A percentile compares a stretch with the other conserved stretches of the same genome.
These are phyloP conservation scores for Bathynomus jamesi DNA, from an alignment of 1,140 invertebrate genomes.

Conservation along the genomic window DNA sequence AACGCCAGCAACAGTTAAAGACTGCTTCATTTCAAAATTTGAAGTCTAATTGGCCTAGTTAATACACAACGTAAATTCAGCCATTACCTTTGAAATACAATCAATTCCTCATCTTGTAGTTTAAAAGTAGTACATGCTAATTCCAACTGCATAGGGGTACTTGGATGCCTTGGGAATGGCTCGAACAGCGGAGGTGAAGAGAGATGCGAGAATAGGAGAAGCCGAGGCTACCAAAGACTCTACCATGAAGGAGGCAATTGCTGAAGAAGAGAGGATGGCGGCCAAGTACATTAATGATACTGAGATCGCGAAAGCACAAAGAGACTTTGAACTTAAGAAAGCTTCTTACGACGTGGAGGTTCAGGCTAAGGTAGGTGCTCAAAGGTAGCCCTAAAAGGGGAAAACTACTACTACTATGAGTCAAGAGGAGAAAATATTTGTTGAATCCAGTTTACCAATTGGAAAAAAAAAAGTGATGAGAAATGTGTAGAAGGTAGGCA, in stretches of 20 bases:
- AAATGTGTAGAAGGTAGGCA: neutral
- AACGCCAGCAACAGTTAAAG: too few relatives aligned
- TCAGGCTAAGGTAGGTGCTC: conserved; percentile 68
- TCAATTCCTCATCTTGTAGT: too few relatives aligned
- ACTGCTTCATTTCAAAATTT: too few relatives aligned
- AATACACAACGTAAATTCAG: too few relatives aligned
- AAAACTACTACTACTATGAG: neutral
- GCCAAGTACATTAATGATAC: conserved; percentile 81
- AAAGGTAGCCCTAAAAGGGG: neutral
- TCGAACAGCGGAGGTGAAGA: conserved; percentile 90
- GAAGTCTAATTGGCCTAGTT: too few relatives aligned
- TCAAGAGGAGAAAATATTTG: neutral
- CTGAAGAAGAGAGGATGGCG: conserved; percentile 93
- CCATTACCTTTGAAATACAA: too few relatives aligned
- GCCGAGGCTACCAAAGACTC: conserved; percentile 84
- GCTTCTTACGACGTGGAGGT: conserved; percentile 95
- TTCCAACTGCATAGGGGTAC: conserved; percentile 69
- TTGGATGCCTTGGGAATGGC: conserved; percentile 91
- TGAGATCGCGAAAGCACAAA: conserved; percentile 89
- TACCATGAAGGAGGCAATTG: conserved; percentile 85
- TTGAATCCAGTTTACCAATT: neutral
- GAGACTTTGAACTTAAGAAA: conserved; percentile 95
- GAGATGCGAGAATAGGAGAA: conserved; percentile 92
- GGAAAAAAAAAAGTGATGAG: neutral
- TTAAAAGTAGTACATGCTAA: too few relatives aligned